Conservation (phyloP, 1,140 invertebrate species). For the Antheraea mylitta region DNA sequence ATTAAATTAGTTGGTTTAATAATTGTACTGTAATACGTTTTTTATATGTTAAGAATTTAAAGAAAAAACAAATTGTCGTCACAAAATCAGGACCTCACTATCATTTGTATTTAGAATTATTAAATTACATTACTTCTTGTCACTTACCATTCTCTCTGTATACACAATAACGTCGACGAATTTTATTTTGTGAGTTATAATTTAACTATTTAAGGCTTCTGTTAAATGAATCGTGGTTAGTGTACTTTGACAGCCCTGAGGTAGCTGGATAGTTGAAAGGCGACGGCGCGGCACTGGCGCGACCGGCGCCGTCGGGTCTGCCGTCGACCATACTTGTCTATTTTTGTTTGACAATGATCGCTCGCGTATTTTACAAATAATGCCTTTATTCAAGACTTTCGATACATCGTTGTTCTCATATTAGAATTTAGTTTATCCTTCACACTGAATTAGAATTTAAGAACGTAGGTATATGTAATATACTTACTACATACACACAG, state of each 20-base stretch:
- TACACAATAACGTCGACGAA: neutral
- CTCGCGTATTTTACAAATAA: constrained; percentile 12
- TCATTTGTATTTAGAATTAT: too few species aligned
- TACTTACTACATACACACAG: too few species aligned
- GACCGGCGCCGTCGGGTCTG: constrained; percentile 27
- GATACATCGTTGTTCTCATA: neutral
- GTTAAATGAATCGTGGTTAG: neutral
- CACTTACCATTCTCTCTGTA: too few species aligned
- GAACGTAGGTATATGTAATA: too few species aligned
- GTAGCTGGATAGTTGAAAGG: neutral
- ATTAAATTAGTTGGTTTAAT: too few species aligned
- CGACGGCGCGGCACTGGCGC: constrained; percentile 4
- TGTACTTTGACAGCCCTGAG: neutral
- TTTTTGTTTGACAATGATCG: constrained; percentile 22
- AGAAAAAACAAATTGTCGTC: too few species aligned
- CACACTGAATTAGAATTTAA: too few species aligned
- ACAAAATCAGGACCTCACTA: neutral
- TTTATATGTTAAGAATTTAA: too few species aligned
- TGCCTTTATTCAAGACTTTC: constrained; percentile 7
- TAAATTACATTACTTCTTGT: too few species aligned
- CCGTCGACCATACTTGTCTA: constrained; percentile 19
- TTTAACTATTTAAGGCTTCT: neutral
- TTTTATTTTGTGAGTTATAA: neutral
- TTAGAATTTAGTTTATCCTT: neutral
- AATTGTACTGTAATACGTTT: too few species aligned